Base-by-base conservation (phyloP, 2,888 invertebrate species). In the Lydus trimaculatus region DNA sequence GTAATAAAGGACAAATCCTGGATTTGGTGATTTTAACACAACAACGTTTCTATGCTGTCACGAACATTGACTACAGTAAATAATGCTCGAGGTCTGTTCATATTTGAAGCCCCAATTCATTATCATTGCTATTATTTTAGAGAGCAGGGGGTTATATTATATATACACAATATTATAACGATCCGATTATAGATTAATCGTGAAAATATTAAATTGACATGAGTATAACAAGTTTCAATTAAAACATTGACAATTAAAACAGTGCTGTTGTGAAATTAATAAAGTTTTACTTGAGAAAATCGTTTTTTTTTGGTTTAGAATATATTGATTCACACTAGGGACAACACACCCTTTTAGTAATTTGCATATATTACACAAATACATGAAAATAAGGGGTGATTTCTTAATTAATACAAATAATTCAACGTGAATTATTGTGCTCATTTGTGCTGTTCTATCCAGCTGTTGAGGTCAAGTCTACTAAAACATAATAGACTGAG, bases 161-260 rank as follows among this genome's bases (percentile, higher is more conserved):
- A n/a, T n/a, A n/a, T n/a, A n/a, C n/a, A n/a, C n/a, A n/a, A n/a
- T n/a, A n/a, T n/a, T n/a, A 68, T 62, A 61, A 59, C 59, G 43
- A 65, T 69, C 60, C 43, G 31, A 67, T 66, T 63, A 67, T 62
- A 64, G 64, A 52, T 28, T 63, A 63, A 69, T 69, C 61, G 66
- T 61, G 63, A 61, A 62, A 69, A 23, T 39, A 39, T 31, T 25
- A 31, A 39, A 31, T 36, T 52, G 23, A 23, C 48, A 52, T 52
- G 20, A 52, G 2, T 23, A 20, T 1, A 20, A 52, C 48, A 52
- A 52, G 48, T 15, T 56, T 25, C 25, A 23, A 56, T 56, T 56
- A 13, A 17, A 56, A 56, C 15, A 25, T 56, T 56, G 13, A 20
- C 56, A 56, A 25, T 13, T 20, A 52, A 56, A 56, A n/a, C n/a